Evolutionary conservation across 2,797 vertebrate species (phyloP).

Genomic region (Sternotherus odoratus): DNA sequence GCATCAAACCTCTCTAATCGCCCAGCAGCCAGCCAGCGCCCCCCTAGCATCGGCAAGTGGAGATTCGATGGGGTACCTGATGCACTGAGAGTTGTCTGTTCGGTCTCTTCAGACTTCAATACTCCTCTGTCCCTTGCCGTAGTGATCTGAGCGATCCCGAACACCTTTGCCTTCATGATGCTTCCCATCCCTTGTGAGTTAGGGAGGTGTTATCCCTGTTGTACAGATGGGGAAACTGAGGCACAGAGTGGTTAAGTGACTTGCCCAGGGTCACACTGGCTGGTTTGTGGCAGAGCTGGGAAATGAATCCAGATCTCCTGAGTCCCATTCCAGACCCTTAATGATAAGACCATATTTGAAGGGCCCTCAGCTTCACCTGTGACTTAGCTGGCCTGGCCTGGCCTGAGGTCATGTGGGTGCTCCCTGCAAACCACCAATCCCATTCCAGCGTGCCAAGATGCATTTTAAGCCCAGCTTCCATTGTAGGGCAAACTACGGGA

Average conservation of each 20-base stretch:
- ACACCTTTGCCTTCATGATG: background rate
- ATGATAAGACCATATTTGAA: background rate
- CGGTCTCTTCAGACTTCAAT: background rate
- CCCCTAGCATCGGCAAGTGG: fast-evolving
- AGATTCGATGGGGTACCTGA: too few relatives aligned
- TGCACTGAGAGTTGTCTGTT: too few relatives aligned
- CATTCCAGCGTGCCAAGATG: background rate
- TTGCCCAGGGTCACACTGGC: background rate
- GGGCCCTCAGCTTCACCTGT: background rate
- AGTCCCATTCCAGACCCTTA: background rate
- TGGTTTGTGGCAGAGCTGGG: background rate
- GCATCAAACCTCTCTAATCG: background rate
- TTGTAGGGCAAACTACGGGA: background rate
- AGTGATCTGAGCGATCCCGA: background rate
- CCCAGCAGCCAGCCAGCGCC: background rate
- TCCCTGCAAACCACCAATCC: background rate
- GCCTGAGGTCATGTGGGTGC: background rate
- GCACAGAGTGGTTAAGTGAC: background rate
- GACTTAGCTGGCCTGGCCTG: background rate
- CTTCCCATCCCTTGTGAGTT: background rate
- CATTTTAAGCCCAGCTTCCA: background rate
- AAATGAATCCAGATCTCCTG: background rate
- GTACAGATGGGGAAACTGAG: background rate
- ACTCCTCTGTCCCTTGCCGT: background rate
- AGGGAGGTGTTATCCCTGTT: background rate